Percentiles rank a stretch among this genome's conserved stretches.
phyloP scores from a whole-genome alignment of 2,888 invertebrate genomes.

The Chrysotoxum bicinctum region DNA sequence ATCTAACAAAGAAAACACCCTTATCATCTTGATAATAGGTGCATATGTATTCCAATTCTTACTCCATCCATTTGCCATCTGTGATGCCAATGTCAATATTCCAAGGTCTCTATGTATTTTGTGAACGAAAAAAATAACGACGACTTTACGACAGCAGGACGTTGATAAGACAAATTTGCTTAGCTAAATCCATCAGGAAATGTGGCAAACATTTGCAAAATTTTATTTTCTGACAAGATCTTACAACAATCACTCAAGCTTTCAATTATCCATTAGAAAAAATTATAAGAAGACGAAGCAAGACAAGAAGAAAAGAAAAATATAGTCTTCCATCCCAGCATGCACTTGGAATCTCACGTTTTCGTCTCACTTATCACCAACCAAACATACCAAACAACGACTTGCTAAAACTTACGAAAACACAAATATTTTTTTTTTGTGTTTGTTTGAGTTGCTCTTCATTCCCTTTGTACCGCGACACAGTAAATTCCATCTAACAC shows the following conservation, averaged over 20 bases:
- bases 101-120: not conserved
- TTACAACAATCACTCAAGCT: conserved; percentile 47
- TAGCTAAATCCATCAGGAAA: conserved; percentile 13
- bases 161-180: conserved; percentile 48
- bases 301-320: not conserved
- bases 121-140: not conserved
- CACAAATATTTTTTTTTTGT: not conserved
- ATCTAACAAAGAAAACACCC: not conserved
- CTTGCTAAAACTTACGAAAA: conserved; percentile 50
- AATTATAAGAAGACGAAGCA: not conserved
- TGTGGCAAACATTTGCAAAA: conserved; percentile 37
- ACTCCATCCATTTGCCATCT: not conserved
- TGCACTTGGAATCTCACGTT: conserved; percentile 40
- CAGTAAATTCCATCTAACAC: conserved; percentile 65
- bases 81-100: conserved; percentile 1
- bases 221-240: conserved; percentile 39
- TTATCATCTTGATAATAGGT: not conserved
- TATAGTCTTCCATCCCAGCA: conserved; percentile 32
- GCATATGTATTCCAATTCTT: not conserved
- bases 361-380: conserved; percentile 44
- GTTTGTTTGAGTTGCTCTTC: not conserved
- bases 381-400: conserved; percentile 6
- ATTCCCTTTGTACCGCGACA: conserved; percentile 26
- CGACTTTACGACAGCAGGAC: not conserved
- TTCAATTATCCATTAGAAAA: conserved; percentile 36